Conservation (phyloP, 2,113 vertebrate species). For the Burhinus bistriatus region DNA sequence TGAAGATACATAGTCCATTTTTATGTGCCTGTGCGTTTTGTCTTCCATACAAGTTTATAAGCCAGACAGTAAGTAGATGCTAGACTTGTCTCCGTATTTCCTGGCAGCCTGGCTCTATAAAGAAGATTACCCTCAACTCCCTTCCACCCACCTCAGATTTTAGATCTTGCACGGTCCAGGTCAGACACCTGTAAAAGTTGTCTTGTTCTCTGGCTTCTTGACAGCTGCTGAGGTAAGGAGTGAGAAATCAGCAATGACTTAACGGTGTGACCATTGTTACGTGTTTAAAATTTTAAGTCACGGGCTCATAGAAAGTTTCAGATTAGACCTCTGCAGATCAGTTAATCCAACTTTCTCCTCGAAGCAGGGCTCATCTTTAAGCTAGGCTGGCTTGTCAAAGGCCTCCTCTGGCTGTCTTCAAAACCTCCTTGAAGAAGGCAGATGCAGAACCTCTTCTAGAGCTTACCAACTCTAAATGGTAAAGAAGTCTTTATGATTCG, state of each 20-base stretch:
- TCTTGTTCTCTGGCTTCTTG: background rate
- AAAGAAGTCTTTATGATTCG: background rate
- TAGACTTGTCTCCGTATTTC: background rate
- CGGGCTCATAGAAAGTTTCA: rapidly evolving
- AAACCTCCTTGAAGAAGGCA: background rate
- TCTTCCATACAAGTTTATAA: background rate
- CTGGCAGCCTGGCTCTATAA: background rate
- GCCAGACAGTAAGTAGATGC: background rate
- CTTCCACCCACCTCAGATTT: background rate
- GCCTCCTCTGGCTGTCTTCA: background rate
- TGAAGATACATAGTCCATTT: background rate
- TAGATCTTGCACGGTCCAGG: background rate
- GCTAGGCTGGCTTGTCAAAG: background rate
- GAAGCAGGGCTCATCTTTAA: background rate
- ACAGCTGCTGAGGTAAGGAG: background rate
- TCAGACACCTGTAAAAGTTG: background rate
- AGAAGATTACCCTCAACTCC: background rate
- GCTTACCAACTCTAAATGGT: background rate
- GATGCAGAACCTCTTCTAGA: background rate
- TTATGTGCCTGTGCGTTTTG: no score
- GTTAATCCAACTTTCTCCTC: background rate
- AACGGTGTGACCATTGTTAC: rapidly evolving
- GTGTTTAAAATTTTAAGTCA: background rate
- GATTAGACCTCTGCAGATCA: background rate
- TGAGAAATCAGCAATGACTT: background rate